phyloP scores from a whole-genome alignment of 2,888 invertebrate genomes.

The Chloroclysta siterata region DNA sequence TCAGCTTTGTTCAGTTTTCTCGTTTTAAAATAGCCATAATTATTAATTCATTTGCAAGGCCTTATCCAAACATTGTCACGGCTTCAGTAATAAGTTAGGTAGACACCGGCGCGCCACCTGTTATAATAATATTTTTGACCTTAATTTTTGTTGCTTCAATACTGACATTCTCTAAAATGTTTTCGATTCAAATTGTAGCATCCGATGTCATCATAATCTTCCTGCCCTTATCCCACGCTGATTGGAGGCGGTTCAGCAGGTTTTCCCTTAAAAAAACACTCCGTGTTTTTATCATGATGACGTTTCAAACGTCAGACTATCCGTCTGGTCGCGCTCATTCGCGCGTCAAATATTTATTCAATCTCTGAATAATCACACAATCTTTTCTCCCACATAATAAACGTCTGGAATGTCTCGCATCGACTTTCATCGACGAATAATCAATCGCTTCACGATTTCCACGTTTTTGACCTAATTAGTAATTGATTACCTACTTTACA shows the following conservation, averaged over 20 bases:
- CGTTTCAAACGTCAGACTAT: conserved; percentile 9
- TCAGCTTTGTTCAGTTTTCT: too few species aligned
- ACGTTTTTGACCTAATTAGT: conserved; percentile 1
- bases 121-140: background rate
- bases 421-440: conserved; percentile 28
- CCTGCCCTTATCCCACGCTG: too few species aligned
- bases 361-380: conserved; percentile 21
- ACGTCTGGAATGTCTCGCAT: conserved; percentile 21
- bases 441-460: conserved; percentile 9
- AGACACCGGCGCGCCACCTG: background rate
- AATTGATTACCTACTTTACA: background rate
- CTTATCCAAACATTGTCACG: too few species aligned
- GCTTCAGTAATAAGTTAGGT: background rate
- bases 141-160: background rate
- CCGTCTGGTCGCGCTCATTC: conserved; percentile 18
- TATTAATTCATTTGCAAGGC: too few species aligned
- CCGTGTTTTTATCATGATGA: conserved; percentile 1
- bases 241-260: too few species aligned
- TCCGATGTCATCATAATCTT: too few species aligned
- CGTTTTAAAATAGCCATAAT: too few species aligned
- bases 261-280: too few species aligned
- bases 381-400: conserved; percentile 26
- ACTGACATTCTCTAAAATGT: background rate
- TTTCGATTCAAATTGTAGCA: background rate
- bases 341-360: conserved; percentile 32